Evolutionary conservation across 2,888 invertebrate species (phyloP).

Genomic region (Sphinx pinastri): DNA sequence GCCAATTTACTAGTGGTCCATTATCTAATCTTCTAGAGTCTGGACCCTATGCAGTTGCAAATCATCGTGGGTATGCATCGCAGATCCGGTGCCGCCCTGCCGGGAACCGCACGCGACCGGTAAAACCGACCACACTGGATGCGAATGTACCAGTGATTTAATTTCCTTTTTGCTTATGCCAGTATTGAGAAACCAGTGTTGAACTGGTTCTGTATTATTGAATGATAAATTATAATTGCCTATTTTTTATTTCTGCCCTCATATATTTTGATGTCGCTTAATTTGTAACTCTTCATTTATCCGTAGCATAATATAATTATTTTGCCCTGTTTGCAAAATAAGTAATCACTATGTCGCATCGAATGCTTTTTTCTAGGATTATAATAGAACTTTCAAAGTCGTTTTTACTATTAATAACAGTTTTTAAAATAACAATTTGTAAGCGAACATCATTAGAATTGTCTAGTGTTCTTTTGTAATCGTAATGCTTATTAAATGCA

Average conservation of each 20-base stretch:
- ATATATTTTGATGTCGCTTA: too few relatives aligned
- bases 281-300: too few relatives aligned
- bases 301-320: too few relatives aligned
- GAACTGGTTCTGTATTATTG: background rate
- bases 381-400: too few relatives aligned
- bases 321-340: too few relatives aligned
- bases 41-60: conserved; percentile 1
- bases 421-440: background rate
- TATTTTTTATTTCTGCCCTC: too few relatives aligned
- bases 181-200: background rate
- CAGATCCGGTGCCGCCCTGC: conserved; percentile 7
- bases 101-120: background rate
- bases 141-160: conserved; percentile 7
- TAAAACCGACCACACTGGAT: background rate
- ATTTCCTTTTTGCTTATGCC: background rate
- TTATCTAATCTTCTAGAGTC: background rate
- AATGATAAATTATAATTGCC: background rate
- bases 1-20: conserved; percentile 1
- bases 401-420: too few relatives aligned
- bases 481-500: background rate
- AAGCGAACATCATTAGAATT: background rate
- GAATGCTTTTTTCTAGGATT: too few relatives aligned
- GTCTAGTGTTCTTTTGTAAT: background rate
- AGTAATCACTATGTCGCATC: too few relatives aligned
- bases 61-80: background rate